phyloP scores from a whole-genome alignment of 2,888 invertebrate species.

The Agonopterix subpropinquella region DNA sequence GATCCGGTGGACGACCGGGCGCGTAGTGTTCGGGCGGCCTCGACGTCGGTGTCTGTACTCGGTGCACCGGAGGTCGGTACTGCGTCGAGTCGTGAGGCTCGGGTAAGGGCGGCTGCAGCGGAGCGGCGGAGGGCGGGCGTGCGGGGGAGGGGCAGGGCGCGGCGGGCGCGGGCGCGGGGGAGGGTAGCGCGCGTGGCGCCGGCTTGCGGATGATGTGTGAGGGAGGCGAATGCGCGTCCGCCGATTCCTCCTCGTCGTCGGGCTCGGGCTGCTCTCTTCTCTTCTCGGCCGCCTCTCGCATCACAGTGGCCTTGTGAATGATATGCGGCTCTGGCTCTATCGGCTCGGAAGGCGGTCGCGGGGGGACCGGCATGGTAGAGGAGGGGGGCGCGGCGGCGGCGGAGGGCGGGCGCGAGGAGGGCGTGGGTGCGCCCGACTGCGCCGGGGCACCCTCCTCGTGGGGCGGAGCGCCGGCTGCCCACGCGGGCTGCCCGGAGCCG shows the following conservation, averaged over 20 bases:
- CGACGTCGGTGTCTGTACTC: slow-evolving; percentile 51
- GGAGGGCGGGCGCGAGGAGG: slow-evolving; percentile 67
- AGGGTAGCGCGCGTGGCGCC: slow-evolving; percentile 41
- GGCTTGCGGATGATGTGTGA: slow-evolving; percentile 69
- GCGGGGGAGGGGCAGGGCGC: slow-evolving; percentile 31
- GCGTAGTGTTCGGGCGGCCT: slow-evolving; percentile 55
- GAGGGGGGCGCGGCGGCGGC: slow-evolving; percentile 63
- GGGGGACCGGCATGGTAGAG: slow-evolving; percentile 40
- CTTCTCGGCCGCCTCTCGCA: slow-evolving; percentile 70
- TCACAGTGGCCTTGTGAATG: slow-evolving; percentile 71
- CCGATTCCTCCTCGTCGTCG: slow-evolving; percentile 60
- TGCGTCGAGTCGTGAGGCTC: slow-evolving; percentile 35
- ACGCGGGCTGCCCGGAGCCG: slow-evolving; percentile 50
- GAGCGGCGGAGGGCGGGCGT: slow-evolving; percentile 41
- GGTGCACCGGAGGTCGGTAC: slow-evolving; percentile 43
- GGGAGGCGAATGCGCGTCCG: slow-evolving; percentile 60
- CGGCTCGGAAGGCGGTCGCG: slow-evolving; percentile 66
- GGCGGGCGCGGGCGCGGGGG: slow-evolving; percentile 57
- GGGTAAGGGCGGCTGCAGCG: slow-evolving; percentile 29
- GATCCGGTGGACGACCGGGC: slow-evolving; percentile 55
- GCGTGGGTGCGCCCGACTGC: slow-evolving; percentile 59
- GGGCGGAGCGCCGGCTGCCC: slow-evolving; percentile 46
- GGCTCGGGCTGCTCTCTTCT: slow-evolving; percentile 60
- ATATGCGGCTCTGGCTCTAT: slow-evolving; percentile 74
- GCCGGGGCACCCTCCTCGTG: slow-evolving; percentile 60